These are phyloP conservation scores for Knipowitschia caucasica DNA, from an alignment of 2,797 vertebrate genomes.

Conservation along the genomic window DNA sequence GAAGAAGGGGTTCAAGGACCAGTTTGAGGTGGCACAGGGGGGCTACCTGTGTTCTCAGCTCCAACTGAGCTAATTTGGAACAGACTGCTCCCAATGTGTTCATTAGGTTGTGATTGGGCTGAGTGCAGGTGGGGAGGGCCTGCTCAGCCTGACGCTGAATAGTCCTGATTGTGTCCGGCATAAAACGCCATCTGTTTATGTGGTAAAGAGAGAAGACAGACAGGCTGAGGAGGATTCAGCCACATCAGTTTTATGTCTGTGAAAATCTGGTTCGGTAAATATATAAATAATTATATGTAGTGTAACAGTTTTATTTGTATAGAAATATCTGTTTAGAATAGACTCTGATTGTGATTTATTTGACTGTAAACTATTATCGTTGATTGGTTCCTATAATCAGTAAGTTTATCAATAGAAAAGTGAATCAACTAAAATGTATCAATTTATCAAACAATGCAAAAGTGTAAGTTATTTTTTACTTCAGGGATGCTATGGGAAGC, in stretches of 20 bases:
- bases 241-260: constrained; percentile 58
- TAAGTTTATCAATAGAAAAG: background rate
- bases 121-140: constrained; percentile 88
- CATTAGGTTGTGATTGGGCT: constrained; percentile 90
- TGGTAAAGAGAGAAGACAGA: constrained; percentile 31
- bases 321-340: constrained; percentile 15
- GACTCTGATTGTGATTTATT: no score
- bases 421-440: no score
- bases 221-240: constrained; percentile 42
- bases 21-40: constrained; percentile 42
- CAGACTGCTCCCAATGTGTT: constrained; percentile 93
- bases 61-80: constrained; percentile 95
- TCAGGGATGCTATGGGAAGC: constrained; percentile 57
- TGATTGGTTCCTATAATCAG: background rate
- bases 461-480: constrained; percentile 24
- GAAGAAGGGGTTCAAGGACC: constrained; percentile 60
- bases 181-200: constrained; percentile 91
- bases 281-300: background rate
- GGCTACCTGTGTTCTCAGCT: constrained; percentile 85
- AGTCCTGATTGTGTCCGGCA: constrained; percentile 89
- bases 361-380: background rate
- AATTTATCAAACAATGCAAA: background rate
- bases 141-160: constrained; percentile 86
- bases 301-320: no score
- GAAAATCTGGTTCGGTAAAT: constrained; percentile 39